phyloP scores from a whole-genome alignment of 2,113 vertebrate species.

The Puffinus mauretanicus region DNA sequence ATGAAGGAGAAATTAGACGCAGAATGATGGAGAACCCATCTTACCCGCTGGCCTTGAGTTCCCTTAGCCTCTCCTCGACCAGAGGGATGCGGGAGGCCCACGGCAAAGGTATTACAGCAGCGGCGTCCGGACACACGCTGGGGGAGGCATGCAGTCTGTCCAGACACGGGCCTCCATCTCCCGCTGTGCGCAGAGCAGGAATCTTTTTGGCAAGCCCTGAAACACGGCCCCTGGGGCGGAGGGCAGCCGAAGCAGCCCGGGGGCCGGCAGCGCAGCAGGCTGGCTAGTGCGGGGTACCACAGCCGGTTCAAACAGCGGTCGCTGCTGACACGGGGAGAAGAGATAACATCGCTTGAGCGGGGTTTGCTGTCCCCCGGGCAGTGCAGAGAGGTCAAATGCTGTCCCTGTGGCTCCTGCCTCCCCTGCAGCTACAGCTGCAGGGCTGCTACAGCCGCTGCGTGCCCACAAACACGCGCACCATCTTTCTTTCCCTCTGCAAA shows the following conservation, averaged over 20 bases:
- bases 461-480: neutral
- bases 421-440: too few relatives aligned
- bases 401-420: neutral
- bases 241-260: neutral
- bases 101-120: neutral
- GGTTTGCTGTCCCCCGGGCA: neutral
- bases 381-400: neutral
- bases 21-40: neutral
- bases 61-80: neutral
- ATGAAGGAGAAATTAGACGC: neutral
- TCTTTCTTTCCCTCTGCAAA: conserved; percentile 1
- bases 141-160: neutral
- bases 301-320: neutral
- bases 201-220: neutral
- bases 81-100: neutral
- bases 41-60: neutral
- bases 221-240: accelerated
- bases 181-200: neutral
- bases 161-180: neutral
- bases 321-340: neutral
- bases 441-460: neutral
- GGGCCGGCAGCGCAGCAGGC: neutral
- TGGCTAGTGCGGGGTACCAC: neutral
- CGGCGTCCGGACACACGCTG: neutral
- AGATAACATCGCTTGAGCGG: neutral